Conservation (phyloP, 2,113 vertebrate species). For the Phyllostomus discolor region DNA sequence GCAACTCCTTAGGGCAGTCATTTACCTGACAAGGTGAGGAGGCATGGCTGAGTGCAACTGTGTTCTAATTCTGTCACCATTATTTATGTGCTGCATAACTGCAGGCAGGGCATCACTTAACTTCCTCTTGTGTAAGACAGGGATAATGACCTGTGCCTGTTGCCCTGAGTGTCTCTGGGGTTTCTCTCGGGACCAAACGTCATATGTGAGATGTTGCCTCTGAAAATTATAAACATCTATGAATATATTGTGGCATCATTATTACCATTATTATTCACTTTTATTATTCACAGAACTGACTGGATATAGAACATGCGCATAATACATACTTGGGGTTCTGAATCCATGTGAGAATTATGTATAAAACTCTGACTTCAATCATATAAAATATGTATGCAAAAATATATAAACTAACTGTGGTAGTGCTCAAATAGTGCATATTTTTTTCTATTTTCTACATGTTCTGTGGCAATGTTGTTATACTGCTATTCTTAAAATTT, state of each 20-base stretch:
- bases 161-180: too few relatives aligned
- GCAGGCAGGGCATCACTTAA: background rate
- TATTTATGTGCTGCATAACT: background rate
- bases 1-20: background rate
- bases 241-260: background rate
- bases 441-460: conserved; percentile 10
- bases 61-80: background rate
- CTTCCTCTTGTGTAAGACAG: background rate
- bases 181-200: background rate
- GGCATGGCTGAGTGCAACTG: background rate
- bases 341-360: background rate
- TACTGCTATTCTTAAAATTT: background rate
- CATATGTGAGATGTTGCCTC: background rate
- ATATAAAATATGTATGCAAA: background rate
- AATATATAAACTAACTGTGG: background rate
- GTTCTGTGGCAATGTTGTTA: background rate
- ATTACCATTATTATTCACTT: background rate
- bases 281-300: background rate
- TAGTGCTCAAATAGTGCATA: background rate
- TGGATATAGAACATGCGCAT: background rate
- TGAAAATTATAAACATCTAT: background rate
- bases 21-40: background rate
- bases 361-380: background rate
- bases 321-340: background rate
- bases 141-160: background rate